Conservation (phyloP, 2,113 vertebrate species). For the Cisticola juncidis region DNA sequence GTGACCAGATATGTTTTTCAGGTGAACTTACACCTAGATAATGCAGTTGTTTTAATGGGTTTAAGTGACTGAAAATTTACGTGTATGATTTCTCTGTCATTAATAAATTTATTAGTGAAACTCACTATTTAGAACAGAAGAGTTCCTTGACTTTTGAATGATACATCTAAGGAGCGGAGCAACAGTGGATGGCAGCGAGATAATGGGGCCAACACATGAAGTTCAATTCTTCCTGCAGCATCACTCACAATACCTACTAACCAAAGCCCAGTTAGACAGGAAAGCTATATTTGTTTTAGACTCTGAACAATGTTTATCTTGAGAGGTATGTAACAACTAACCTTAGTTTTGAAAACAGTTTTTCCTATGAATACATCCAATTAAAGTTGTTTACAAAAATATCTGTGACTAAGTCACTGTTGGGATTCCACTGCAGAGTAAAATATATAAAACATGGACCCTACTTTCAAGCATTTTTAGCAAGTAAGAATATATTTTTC, state of each 20-base stretch:
- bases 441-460: neutral
- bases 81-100: conserved; percentile 15
- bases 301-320: neutral
- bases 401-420: neutral
- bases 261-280: neutral
- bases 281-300: neutral
- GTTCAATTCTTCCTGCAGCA: neutral
- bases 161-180: neutral
- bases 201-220: neutral
- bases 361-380: neutral
- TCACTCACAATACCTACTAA: neutral
- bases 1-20: neutral
- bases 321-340: neutral
- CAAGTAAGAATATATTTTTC: neutral
- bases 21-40: conserved; percentile 19
- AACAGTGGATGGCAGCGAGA: neutral
- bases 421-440: neutral
- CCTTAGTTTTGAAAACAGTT: neutral
- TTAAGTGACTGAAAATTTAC: conserved; percentile 19
- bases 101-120: conserved; percentile 31
- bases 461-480: neutral
- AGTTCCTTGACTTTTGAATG: neutral
- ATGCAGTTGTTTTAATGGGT: neutral
- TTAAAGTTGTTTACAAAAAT: neutral
- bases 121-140: neutral